A percentile compares a stretch with the other conserved stretches of the same genome.
phyloP scores from a whole-genome alignment of 2,888 invertebrate species.

The Alloscopus bannaensis region DNA sequence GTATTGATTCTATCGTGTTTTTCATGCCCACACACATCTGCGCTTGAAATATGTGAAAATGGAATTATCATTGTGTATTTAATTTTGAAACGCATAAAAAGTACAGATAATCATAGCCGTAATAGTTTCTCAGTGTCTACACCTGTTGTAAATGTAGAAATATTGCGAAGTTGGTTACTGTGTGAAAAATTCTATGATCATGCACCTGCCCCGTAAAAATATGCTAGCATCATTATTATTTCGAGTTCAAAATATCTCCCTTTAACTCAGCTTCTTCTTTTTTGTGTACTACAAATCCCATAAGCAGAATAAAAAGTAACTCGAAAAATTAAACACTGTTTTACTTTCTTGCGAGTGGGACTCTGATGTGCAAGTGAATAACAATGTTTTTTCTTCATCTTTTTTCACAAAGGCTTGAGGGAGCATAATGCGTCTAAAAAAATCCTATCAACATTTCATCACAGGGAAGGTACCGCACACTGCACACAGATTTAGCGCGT shows the following conservation, averaged over 20 bases:
- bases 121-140: conserved; percentile 23
- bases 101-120: conserved; percentile 16
- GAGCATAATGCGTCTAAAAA: neutral
- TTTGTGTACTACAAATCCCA: conserved; percentile 44
- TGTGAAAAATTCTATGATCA: conserved; percentile 43
- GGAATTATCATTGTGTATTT: neutral
- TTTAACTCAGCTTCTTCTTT: conserved; percentile 14
- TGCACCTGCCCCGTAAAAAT: conserved; percentile 24
- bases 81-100: neutral
- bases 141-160: too few relatives aligned
- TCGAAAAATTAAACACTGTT: conserved; percentile 6
- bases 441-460: neutral
- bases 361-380: conserved; percentile 7
- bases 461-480: neutral
- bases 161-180: conserved; percentile 41
- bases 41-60: neutral
- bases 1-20: neutral
- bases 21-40: neutral
- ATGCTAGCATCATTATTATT: conserved; percentile 41
- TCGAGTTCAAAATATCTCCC: neutral
- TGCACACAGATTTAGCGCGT: conserved; percentile 21
- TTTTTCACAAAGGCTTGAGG: neutral
- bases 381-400: too few relatives aligned
- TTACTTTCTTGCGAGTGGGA: conserved; percentile 19
- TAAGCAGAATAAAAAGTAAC: conserved; percentile 23